Evolutionary conservation across 2,797 vertebrate genomes (phyloP), one percentile per base, ranked within the genome.

Genomic region (Malacoraja senta): DNA sequence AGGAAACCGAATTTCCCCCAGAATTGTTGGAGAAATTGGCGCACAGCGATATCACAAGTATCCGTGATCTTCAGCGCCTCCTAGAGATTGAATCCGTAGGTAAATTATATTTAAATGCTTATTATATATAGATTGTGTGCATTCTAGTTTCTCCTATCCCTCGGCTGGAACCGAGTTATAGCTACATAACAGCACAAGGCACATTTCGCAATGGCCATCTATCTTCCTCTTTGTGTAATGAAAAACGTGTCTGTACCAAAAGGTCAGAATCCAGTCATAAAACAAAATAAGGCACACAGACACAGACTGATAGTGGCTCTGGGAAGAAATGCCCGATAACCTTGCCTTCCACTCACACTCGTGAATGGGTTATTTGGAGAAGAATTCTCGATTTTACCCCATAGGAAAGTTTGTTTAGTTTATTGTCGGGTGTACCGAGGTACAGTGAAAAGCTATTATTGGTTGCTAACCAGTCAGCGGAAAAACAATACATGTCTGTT

Each of bases 21-120:
- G 98, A 99, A 96, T 96, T 99, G 95, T 98, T 99, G 94, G 98
- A 99, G 96, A 97, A 97, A 93, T 96, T 99, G 96, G 97, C 98
- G 93, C 97, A 97, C 97, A 99, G 98, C 95, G 98, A 99, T 96
- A 99, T 99, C 96, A 97, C 97, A 97, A 99, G 98, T 98, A 99
- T 99, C 96, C 98, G 98, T 96, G 98, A 99, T 97, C 97, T 99
- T 97, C 98, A 99, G 98, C 98, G 98, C 96, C 97, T 99, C 96
- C 97, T 99, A 97, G 98, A 99, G 96, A 97, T 99, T 97, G 98
- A 98, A 97, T 98, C 98, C 97, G 97, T 98, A 98, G 98, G 98
- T 99, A 99, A 99, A 98, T 98, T 97, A 96, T 95, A 97, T 97
- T 97, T 97, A 94, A 35, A 26, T 84, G 81, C 17, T 53, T 92